Evolutionary conservation across 2,797 vertebrate species (phyloP).

Genomic region (Emydoidea blandingii): DNA sequence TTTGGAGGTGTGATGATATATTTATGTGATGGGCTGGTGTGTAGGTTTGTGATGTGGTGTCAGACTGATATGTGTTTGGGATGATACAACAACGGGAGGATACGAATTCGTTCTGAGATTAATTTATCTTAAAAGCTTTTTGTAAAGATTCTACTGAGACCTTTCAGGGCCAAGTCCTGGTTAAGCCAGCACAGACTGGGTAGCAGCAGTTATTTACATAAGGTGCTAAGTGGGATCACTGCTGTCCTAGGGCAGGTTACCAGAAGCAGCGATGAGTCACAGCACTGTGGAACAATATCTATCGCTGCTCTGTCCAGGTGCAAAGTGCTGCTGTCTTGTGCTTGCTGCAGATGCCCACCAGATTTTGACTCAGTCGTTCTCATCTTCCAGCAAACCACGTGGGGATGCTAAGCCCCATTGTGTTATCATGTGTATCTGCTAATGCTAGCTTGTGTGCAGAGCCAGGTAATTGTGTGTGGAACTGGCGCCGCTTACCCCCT

Average conservation of each 20-base stretch:
- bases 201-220: not conserved
- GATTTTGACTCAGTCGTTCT: not conserved
- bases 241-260: not conserved
- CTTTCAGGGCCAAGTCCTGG: not conserved
- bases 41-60: not conserved
- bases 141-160: not conserved
- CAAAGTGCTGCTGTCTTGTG: accelerated
- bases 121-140: not conserved
- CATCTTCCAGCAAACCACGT: not conserved
- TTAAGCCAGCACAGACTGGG: not conserved
- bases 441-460: not conserved
- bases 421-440: accelerated
- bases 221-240: not conserved
- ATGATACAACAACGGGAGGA: not conserved
- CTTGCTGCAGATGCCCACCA: not conserved
- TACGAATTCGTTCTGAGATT: not conserved
- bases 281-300: not conserved
- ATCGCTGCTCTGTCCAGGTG: not conserved
- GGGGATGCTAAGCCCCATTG: not conserved
- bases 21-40: not conserved
- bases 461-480: not conserved
- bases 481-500: accelerated
- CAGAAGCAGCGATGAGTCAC: not conserved
- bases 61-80: accelerated
- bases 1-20: constrained; percentile 27